A percentile compares a stretch with the other conserved stretches of the same genome.
Evolutionary conservation across 2,888 invertebrate genomes (phyloP).

Genomic region (Nebria brevicollis): DNA sequence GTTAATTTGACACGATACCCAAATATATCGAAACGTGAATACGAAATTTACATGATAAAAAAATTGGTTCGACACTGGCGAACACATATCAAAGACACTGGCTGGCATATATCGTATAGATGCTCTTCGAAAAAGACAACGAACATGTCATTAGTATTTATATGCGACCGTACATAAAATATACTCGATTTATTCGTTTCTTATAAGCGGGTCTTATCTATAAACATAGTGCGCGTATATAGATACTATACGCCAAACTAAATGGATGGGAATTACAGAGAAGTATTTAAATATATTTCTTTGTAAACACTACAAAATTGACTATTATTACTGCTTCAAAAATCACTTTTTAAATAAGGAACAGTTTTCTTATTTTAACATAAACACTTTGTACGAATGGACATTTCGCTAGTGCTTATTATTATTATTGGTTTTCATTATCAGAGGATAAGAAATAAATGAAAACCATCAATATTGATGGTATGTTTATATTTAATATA

Average conservation of each 20-base stretch:
- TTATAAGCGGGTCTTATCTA: constrained; percentile 37
- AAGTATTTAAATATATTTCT: not conserved
- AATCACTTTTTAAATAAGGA: too few relatives aligned
- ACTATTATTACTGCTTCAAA: not conserved
- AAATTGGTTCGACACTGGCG: not conserved
- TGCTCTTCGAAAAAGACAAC: not conserved
- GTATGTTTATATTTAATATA: too few relatives aligned
- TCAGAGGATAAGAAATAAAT: too few relatives aligned
- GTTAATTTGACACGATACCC: not conserved
- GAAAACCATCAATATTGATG: too few relatives aligned
- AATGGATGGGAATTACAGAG: constrained; percentile 27
- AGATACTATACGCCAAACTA: constrained; percentile 27
- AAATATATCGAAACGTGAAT: not conserved
- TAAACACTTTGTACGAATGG: too few relatives aligned
- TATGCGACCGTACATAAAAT: constrained; percentile 28
- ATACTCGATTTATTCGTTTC: constrained; percentile 33
- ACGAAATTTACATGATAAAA: constrained; percentile 1
- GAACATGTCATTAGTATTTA: constrained; percentile 29
- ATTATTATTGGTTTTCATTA: too few relatives aligned
- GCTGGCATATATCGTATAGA: not conserved
- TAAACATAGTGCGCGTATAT: constrained; percentile 26
- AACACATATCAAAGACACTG: not conserved
- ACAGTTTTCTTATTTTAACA: too few relatives aligned
- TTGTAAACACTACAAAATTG: not conserved
- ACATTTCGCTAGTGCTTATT: too few relatives aligned